Conservation (phyloP, 2,113 vertebrate species). For the Hippocampus mohnikei region DNA sequence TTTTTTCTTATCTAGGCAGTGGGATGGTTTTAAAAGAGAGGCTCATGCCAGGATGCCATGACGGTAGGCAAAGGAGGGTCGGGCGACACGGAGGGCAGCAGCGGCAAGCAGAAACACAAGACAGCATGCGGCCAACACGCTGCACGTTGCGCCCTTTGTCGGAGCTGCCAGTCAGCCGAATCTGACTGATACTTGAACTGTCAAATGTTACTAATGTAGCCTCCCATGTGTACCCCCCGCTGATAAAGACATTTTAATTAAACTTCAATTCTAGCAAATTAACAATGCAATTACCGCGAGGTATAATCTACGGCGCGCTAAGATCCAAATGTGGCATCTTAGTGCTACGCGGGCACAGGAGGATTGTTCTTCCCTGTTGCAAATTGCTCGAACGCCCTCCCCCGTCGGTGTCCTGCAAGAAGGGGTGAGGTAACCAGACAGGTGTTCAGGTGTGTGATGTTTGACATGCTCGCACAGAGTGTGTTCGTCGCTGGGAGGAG, state of each 20-base stretch:
- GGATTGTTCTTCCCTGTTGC: constrained; percentile 4
- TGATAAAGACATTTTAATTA: constrained; percentile 33
- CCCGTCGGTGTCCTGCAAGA: constrained; percentile 23
- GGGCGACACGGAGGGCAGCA: constrained; percentile 42
- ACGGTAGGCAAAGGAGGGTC: constrained; percentile 13
- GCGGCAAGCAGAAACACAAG: constrained; percentile 39
- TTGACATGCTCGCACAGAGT: constrained; percentile 70
- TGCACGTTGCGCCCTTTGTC: constrained; percentile 52
- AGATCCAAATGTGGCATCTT: constrained; percentile 7
- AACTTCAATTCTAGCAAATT: constrained; percentile 30
- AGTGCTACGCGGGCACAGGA: neutral
- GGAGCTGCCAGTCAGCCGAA: constrained; percentile 59
- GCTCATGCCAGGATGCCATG: neutral
- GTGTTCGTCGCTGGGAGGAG: constrained; percentile 59
- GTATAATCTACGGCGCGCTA: constrained; percentile 9
- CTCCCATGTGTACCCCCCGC: constrained; percentile 22
- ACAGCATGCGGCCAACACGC: constrained; percentile 50
- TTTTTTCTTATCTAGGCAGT: too few relatives aligned
- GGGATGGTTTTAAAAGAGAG: neutral
- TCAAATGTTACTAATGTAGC: constrained; percentile 31
- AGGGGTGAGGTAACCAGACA: constrained; percentile 53
- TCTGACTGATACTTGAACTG: constrained; percentile 35
- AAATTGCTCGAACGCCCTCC: constrained; percentile 33
- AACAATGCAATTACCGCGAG: constrained; percentile 26
- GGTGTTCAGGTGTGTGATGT: constrained; percentile 70